phyloP scores from a whole-genome alignment of 2,888 invertebrate species.

The Cinara cedri region DNA sequence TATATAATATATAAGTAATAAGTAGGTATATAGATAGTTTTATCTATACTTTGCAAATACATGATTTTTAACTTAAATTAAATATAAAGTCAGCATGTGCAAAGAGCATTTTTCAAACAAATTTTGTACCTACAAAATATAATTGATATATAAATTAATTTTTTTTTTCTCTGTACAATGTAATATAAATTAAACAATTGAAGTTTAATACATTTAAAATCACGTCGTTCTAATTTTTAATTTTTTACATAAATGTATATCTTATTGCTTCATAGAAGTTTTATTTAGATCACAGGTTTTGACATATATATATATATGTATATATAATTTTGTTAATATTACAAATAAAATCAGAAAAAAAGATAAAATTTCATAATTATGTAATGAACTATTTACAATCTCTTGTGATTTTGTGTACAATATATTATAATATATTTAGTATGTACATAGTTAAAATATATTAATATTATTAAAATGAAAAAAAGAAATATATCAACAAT shows the following conservation, averaged over 20 bases:
- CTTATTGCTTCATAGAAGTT: conserved; percentile 56
- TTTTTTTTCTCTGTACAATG: conserved; percentile 23
- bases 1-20: no score
- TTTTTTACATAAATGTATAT: conserved; percentile 30
- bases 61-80: conserved; percentile 19
- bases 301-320: conserved; percentile 31
- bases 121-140: conserved; percentile 35
- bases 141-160: conserved; percentile 2
- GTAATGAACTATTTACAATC: conserved; percentile 25
- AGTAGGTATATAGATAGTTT: not conserved
- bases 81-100: not conserved
- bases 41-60: conserved; percentile 8
- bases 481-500: conserved; percentile 20
- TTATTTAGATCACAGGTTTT: conserved; percentile 55
- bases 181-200: conserved; percentile 24
- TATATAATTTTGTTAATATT: conserved; percentile 23
- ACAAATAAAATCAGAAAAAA: conserved; percentile 42
- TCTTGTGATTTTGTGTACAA: conserved; percentile 3
- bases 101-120: conserved; percentile 28
- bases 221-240: conserved; percentile 30
- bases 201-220: conserved; percentile 27
- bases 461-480: conserved; percentile 36
- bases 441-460: conserved; percentile 23
- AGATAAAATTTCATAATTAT: conserved; percentile 19
- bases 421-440: not conserved